Base-by-base conservation (phyloP, 2,113 vertebrate genomes). In the Sterrhoptilus dennistouni region DNA sequence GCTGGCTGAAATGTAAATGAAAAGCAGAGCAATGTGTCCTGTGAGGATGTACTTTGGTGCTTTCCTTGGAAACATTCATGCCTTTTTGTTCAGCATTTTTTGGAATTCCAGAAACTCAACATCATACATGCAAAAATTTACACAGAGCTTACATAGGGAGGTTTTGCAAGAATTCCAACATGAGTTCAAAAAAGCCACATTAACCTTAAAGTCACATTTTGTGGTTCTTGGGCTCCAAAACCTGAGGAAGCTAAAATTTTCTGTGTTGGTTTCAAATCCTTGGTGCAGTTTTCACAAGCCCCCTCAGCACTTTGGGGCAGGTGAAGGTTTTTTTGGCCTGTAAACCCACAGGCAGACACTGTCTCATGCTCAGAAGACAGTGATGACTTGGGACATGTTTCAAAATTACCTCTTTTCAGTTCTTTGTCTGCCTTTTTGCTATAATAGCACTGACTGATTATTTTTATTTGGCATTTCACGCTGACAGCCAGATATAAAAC, bases 381-480 rank as follows among this genome's bases (percentile, higher is more conserved):
- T 2, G 11, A 28, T 29, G 74, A 40, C 56, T 79, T 22, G 4
- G 68, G 77, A 38, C 8, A 4, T 0, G 47, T 76, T 92, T 74
- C 40, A 45, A 15, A 84, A 86, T 89, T 28, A 35, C 56, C 75
- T 83, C 38, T 29, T 71, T 79, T n/a, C 68, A 56, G 20, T 50
- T 69, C 90, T 84, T 80, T 88, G 60, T 76, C 81, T 44, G 80
- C 40, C 47, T 2, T 64, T 84, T 75, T 11, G 12, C 71, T 56
- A 0, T 4, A 49, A n/a, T 18, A 6, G 20, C 5, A 6, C 22
- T 0, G 17, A 36, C 28, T 53, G 72, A 70, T 94, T 72, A 45
- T 80, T 95, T 90, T 83, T 90, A 60, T 92, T 95, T 85, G 82
- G 22, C 54, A 13, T 93, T 91, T 90, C 82, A 40, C 3, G 22